A percentile compares a stretch with the other conserved stretches of the same genome.
Conservation (phyloP, 2,888 invertebrate genomes). For the Hypsopygia costalis region DNA sequence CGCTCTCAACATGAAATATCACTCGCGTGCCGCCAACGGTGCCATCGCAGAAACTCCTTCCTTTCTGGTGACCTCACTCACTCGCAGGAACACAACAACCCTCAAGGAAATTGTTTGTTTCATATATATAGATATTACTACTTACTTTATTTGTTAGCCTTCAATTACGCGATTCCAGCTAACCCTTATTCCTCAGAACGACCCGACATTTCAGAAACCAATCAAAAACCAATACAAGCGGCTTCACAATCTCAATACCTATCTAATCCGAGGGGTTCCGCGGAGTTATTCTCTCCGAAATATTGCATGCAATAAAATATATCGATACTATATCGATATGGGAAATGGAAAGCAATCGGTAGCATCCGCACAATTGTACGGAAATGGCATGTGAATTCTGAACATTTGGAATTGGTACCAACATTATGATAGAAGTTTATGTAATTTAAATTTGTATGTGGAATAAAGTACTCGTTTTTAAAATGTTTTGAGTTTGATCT, state of each 20-base stretch:
- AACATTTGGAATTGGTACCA: constrained; percentile 10
- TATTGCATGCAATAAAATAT: constrained; percentile 70
- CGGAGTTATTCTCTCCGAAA: constrained; percentile 55
- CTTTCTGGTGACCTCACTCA: too few species aligned
- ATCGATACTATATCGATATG: constrained; percentile 40
- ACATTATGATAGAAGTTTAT: constrained; percentile 10
- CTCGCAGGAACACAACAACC: too few species aligned
- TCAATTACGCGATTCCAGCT: constrained; percentile 3
- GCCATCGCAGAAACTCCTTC: too few species aligned
- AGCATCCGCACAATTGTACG: constrained; percentile 48
- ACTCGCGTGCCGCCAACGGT: too few species aligned
- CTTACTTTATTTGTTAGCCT: constrained; percentile 9
- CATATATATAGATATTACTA: too few species aligned
- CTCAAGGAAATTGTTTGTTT: too few species aligned
- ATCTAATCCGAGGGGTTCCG: constrained; percentile 46
- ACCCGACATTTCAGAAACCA: constrained; percentile 37
- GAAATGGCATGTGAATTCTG: constrained; percentile 23
- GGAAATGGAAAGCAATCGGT: constrained; percentile 63
- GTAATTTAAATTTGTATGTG: constrained; percentile 8
- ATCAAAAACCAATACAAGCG: constrained; percentile 60
- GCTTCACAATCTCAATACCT: constrained; percentile 41
- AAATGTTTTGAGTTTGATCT: too few species aligned
- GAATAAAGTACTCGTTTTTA: too few species aligned
- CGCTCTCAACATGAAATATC: too few species aligned
- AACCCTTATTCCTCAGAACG: constrained; percentile 7